These are phyloP conservation scores for Drosophila silvestris DNA, from an alignment of 2,888 invertebrate species.

Conservation along the genomic window DNA sequence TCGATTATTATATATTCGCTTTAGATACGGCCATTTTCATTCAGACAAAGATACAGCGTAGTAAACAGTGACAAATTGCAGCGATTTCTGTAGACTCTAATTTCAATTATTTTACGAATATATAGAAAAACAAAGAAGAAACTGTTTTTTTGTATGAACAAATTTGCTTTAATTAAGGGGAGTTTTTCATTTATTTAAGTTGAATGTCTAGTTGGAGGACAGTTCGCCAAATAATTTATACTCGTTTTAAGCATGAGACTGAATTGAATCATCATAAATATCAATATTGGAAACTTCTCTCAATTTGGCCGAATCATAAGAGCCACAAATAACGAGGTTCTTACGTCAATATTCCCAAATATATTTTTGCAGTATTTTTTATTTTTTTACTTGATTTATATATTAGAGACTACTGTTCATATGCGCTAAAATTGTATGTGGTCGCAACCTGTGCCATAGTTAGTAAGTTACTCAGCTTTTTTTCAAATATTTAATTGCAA, in stretches of 20 bases:
- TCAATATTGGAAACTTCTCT: neutral
- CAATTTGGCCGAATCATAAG: neutral
- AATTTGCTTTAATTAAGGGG: neutral
- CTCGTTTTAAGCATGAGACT: neutral
- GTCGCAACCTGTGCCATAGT: neutral
- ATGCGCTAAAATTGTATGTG: neutral
- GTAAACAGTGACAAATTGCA: neutral
- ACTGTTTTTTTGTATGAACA: no score
- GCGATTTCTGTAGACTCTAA: neutral
- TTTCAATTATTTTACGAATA: neutral
- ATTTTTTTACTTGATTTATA: neutral
- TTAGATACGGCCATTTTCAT: neutral
- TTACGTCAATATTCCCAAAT: neutral
- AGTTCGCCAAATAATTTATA: neutral
- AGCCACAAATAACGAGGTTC: neutral
- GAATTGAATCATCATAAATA: neutral
- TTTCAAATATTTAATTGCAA: slow-evolving; percentile 29
- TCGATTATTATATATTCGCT: slow-evolving; percentile 18
- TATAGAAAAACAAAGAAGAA: neutral
- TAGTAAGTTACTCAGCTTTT: neutral
- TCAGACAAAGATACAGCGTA: neutral
- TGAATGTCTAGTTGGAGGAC: neutral
- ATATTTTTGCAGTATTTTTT: neutral
- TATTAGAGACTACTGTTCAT: neutral
- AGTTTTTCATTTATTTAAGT: neutral